Conservation (phyloP, 2,888 invertebrate species). For the Mesorhabditis sp. region DNA sequence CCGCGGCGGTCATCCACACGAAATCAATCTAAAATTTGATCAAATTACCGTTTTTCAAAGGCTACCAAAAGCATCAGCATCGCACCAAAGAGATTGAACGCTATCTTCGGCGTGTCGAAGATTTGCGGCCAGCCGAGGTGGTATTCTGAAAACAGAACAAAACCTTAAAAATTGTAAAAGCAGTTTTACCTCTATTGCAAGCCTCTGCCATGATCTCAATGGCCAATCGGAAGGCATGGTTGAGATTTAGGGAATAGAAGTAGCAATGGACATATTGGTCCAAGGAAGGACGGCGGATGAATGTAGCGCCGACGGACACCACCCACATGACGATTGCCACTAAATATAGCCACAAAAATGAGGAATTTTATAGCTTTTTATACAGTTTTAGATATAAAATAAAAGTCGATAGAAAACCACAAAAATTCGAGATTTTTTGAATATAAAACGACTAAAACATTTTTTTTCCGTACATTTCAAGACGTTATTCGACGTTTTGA, state of each 20-base stretch:
- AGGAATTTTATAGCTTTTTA: too few species aligned
- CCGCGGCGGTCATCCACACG: conserved; percentile 22
- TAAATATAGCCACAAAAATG: conserved; percentile 3
- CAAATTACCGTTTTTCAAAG: too few species aligned
- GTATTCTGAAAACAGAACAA: conserved; percentile 8
- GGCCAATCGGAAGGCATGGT: conserved; percentile 38
- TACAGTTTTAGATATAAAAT: too few species aligned
- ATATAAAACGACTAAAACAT: neutral
- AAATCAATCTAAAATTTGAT: conserved; percentile 27
- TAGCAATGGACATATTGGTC: conserved; percentile 24
- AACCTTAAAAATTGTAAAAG: conserved; percentile 1
- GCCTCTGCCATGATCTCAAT: conserved; percentile 33
- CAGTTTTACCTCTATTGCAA: conserved; percentile 33
- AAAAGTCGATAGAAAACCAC: too few species aligned
- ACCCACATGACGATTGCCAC: conserved; percentile 26
- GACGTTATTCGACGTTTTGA: conserved; percentile 27
- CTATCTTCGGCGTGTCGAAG: conserved; percentile 21
- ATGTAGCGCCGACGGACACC: conserved; percentile 16
- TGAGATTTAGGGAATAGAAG: conserved; percentile 39
- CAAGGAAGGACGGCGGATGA: conserved; percentile 17
- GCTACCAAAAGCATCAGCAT: too few species aligned
- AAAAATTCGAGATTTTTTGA: neutral
- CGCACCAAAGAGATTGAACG: too few species aligned
- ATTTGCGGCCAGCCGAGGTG: conserved; percentile 22
- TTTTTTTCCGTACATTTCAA: conserved; percentile 23